phyloP scores from a whole-genome alignment of 2,888 invertebrate genomes.

The Megastigmus dorsalis region DNA sequence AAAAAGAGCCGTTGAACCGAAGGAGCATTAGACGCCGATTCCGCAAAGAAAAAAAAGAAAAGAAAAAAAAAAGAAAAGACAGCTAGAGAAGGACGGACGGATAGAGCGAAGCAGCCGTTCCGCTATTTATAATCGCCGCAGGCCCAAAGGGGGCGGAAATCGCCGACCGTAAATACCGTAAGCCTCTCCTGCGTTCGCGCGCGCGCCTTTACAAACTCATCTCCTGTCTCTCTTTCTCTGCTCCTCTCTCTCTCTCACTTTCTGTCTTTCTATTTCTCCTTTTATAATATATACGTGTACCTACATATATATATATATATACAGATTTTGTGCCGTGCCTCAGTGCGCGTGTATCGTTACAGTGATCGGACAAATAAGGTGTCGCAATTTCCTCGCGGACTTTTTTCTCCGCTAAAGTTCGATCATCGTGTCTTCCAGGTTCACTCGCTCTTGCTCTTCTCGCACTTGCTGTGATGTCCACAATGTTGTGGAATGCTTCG shows the following conservation, averaged over 20 bases:
- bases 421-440: too few relatives aligned
- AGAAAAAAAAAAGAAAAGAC: neutral
- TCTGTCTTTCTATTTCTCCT: conserved; percentile 19
- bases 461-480: too few relatives aligned
- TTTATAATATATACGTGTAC: too few relatives aligned
- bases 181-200: too few relatives aligned
- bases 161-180: conserved; percentile 49
- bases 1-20: conserved; percentile 13
- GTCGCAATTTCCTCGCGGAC: conserved; percentile 9
- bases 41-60: conserved; percentile 17
- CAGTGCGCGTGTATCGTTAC: neutral
- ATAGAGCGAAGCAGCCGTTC: conserved; percentile 5
- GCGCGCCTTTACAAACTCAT: neutral
- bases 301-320: too few relatives aligned
- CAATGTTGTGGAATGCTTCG: too few relatives aligned
- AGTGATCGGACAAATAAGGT: neutral
- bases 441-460: too few relatives aligned
- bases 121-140: conserved; percentile 46
- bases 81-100: neutral
- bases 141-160: conserved; percentile 25
- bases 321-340: neutral
- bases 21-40: neutral
- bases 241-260: conserved; percentile 4
- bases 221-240: neutral
- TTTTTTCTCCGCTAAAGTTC: too few relatives aligned